These are phyloP conservation scores for Aldabrachelys gigantea DNA, from an alignment of 2,113 vertebrate genomes.

Conservation along the genomic window DNA sequence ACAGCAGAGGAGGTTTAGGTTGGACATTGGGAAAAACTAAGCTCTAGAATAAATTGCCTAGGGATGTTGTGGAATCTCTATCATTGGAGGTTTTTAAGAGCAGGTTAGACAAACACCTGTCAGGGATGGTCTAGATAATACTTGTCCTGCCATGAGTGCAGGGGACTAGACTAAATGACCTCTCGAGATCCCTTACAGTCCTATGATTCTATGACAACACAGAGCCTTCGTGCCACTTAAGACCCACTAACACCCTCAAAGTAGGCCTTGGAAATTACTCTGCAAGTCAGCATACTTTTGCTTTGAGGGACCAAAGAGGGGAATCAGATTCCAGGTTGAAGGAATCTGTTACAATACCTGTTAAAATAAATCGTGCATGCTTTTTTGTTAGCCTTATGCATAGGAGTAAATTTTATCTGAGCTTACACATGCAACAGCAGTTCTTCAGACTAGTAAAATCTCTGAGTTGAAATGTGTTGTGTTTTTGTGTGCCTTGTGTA, in stretches of 20 bases:
- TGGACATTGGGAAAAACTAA: too few relatives aligned
- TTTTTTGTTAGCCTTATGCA: not conserved
- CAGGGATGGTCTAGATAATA: too few relatives aligned
- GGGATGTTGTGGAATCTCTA: too few relatives aligned
- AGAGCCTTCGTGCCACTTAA: not conserved
- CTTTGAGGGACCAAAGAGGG: not conserved
- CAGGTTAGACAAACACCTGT: too few relatives aligned
- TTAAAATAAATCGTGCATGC: not conserved
- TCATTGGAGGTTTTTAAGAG: too few relatives aligned
- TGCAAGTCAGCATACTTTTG: not conserved
- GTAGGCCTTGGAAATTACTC: not conserved
- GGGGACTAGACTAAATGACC: too few relatives aligned
- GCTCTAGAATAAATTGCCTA: too few relatives aligned
- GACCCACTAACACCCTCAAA: not conserved
- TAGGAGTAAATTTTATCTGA: not conserved
- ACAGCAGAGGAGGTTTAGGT: too few relatives aligned
- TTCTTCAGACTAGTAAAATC: not conserved
- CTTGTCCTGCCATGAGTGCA: too few relatives aligned
- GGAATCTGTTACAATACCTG: not conserved
- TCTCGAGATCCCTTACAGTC: not conserved
- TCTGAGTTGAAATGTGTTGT: fast-evolving
- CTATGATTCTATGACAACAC: not conserved
- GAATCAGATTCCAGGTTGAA: not conserved
- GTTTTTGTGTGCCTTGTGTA: not conserved
- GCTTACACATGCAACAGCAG: not conserved